Evolutionary conservation across 1,140 invertebrate species (phyloP), one percentile per base, ranked within the genome.

Genomic region (Mamestra configurata): DNA sequence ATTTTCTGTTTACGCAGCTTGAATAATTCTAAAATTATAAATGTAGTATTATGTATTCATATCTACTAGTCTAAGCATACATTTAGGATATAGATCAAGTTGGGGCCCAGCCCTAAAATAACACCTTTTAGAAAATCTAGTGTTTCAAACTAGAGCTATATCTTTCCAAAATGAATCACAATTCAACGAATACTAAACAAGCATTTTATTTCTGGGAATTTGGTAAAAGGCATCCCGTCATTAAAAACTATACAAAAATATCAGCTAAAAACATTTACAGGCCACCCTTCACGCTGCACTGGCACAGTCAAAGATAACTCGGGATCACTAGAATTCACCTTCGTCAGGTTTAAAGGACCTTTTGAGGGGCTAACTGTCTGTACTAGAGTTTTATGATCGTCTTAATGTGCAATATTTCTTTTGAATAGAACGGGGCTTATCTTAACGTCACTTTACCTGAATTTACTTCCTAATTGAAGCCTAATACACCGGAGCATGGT

Each of bases 361-460:
- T 70, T 70, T 46, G 40, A 24, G 40, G 66, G 20, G 40, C 49
- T 24, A 70, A 49, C 49, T 22, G 66, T 24, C 40, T 24, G 66
- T 46, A 70, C 6, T n/a, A 22, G 66, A 70, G 10, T 70, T 70
- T 70, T 70, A 70, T 49, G 20, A 27, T 24, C 40, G 20, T 27
- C 40, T 70, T 70, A 24, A 70, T 22, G 40, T n/a, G 66, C 66
- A 27, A 70, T 70, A 70, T 70, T 49, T 46, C 40, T 46, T 43
- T 2, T 10, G 15, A 24, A 70, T 49, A 70, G 55, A 24, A 43
- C 18, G 22, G 24, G 40, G 11, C 66, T 46, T 49, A 49, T 46
- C 20, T 68, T n/a, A 13, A 70, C 11, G 40, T 46, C 22, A 70
- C 66, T 49, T 70, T 70, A 49, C 66, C 37, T 43, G 66, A 70